Evolutionary conservation across 2,113 vertebrate genomes (phyloP).

Genomic region (Trematomus loennbergii): DNA sequence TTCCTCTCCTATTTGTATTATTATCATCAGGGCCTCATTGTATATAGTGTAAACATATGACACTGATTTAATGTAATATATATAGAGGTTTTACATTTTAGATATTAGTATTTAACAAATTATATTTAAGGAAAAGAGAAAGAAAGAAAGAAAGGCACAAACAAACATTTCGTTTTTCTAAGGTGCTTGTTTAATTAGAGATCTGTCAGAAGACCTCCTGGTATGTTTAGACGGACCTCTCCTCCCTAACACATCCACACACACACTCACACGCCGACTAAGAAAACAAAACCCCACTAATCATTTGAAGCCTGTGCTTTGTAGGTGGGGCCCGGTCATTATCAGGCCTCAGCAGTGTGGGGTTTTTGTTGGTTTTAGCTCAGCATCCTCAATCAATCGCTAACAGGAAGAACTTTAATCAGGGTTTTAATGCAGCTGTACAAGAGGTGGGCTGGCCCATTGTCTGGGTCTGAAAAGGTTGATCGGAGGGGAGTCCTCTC

Average conservation of each 20-base stretch:
- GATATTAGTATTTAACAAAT: not conserved
- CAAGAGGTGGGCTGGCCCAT: constrained; percentile 87
- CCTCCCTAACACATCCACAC: constrained; percentile 39
- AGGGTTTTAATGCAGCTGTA: constrained; percentile 92
- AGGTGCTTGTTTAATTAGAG: constrained; percentile 66
- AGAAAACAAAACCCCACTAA: constrained; percentile 80
- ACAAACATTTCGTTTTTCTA: constrained; percentile 28
- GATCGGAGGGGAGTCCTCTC: constrained; percentile 85
- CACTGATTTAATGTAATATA: no score
- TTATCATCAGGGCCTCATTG: not conserved
- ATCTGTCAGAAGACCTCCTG: constrained; percentile 71
- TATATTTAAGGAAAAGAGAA: not conserved
- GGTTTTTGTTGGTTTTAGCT: constrained; percentile 93
- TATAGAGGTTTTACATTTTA: not conserved
- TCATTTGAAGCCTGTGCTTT: constrained; percentile 79
- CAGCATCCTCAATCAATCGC: constrained; percentile 92
- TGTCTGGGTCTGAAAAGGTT: constrained; percentile 90
- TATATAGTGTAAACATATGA: no score
- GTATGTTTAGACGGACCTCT: constrained; percentile 53
- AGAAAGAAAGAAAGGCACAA: constrained; percentile 28
- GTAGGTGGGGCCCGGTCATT: constrained; percentile 78
- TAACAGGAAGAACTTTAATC: constrained; percentile 95
- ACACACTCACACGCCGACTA: constrained; percentile 67
- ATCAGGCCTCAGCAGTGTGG: constrained; percentile 70
- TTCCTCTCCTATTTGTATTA: not conserved